Base-by-base conservation (phyloP, 2,888 invertebrate species). In the Bugulina stolonifera region DNA sequence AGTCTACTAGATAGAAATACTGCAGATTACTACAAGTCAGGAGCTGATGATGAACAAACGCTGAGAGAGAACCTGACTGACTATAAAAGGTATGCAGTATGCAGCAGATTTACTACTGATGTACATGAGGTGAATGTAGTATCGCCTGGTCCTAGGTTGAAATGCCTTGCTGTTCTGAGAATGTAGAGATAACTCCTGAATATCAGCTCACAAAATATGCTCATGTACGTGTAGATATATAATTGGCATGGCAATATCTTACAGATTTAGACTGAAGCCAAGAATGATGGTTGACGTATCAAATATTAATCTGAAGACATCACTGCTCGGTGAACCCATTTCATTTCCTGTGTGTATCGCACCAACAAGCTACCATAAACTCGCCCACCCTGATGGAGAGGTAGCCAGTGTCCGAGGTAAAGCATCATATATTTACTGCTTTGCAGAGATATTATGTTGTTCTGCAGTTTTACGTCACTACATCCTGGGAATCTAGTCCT, bases 351-450 rank as follows among this genome's bases (percentile, higher is more conserved):
- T 87, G n/a, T 94, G 93, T 10, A 88, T 94, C 74, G 89, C 94
- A 0, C 94, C 95, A 0, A 91, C 93, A 0, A 94, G 94, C 0
- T 92, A 94, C 92, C 94, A 94, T 83, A 88, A 89, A 78, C 90
- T 95, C 91, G 94, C 94, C 0, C 92, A 94, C 86, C 89, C 91
- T 0, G 91, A 93, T 25, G 95, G 95, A 3, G 95, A 95, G 86
- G 85, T 90, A 74, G 94, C 91, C 70, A 93, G 89, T 83, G 93
- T 89, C 0, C 89, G 86, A 88, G 92, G 92, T 91, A 85, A 52
- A n/a, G n/a, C n/a, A n/a, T n/a, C n/a, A n/a, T n/a, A n/a, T n/a
- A n/a, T n/a, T n/a, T n/a, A n/a, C n/a, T n/a, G n/a, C n/a, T n/a
- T n/a, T n/a, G n/a, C n/a, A n/a, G n/a, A n/a, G n/a, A n/a, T n/a